A percentile compares a stretch with the other conserved stretches of the same genome.
These are phyloP conservation scores for Platygyra sinensis DNA, from an alignment of 64 coral and sea anemone genomes.

Conservation along the genomic window DNA sequence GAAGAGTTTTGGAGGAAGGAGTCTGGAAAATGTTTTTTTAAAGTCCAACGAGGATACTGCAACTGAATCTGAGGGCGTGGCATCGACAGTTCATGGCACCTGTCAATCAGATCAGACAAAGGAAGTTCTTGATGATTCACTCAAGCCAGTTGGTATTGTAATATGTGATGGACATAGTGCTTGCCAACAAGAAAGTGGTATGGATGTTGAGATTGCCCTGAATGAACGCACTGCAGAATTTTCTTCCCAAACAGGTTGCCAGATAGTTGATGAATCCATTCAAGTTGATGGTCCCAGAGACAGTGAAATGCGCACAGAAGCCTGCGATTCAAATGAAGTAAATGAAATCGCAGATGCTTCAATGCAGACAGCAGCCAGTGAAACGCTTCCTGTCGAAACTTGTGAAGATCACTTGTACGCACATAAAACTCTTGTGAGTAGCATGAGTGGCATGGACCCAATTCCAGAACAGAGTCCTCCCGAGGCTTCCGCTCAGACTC, in stretches of 20 bases:
- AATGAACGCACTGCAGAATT: neutral
- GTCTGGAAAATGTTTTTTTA: slow-evolving; percentile 12
- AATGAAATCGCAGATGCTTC: neutral
- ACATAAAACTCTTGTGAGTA: neutral
- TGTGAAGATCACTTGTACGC: neutral
- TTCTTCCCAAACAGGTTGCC: neutral
- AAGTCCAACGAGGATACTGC: neutral
- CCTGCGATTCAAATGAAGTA: neutral
- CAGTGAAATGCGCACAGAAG: neutral
- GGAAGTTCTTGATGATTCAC: neutral
- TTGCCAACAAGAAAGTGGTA: neutral
- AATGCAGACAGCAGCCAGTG: neutral
- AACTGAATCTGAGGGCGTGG: neutral
- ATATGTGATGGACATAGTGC: neutral
- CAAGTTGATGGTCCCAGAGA: neutral
- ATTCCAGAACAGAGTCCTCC: neutral
- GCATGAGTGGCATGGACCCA: neutral
- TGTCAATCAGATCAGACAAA: neutral
- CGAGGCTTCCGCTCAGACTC: neutral
- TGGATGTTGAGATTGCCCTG: neutral
- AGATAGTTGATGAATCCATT: neutral
- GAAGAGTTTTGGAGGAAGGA: slow-evolving; percentile 33
- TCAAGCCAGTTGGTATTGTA: neutral
- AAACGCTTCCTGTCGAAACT: neutral
- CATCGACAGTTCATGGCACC: neutral